Conservation (phyloP, 2,113 vertebrate genomes). For the Petrocephalus microphthalmus region DNA sequence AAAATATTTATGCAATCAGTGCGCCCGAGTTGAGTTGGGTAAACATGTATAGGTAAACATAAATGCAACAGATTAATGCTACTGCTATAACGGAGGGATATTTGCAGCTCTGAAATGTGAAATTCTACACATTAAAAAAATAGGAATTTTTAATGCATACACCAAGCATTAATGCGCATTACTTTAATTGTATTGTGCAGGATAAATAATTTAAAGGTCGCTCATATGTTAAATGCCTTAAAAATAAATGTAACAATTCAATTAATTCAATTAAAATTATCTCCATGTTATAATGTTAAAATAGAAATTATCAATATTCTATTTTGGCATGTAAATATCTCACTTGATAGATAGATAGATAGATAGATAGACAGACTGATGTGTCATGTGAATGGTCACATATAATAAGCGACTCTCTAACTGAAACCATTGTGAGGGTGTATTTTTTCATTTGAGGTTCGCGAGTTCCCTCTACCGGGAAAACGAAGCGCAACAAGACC, state of each 20-base stretch:
- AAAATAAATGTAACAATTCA: neutral
- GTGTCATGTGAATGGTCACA: neutral
- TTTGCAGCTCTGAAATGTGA: neutral
- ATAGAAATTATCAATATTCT: neutral
- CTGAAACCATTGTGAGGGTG: neutral
- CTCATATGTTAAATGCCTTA: neutral
- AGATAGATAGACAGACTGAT: neutral
- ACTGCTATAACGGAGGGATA: neutral
- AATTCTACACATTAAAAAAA: too few species aligned
- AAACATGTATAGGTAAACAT: neutral
- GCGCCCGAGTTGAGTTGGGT: neutral
- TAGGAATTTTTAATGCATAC: neutral
- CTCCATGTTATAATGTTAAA: neutral
- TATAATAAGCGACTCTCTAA: neutral
- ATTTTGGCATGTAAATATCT: neutral
- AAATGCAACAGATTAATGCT: neutral
- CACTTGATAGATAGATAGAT: neutral
- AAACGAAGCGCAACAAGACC: neutral
- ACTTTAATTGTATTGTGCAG: neutral
- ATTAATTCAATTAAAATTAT: neutral
- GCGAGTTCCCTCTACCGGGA: slow-evolving; percentile 12
- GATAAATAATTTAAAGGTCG: neutral
- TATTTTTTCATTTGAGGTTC: neutral
- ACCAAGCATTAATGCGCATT: neutral
- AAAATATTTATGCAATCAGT: neutral